Evolutionary conservation across 2,113 vertebrate species (phyloP).

Genomic region (Stomatorhinus ivindoensis): DNA sequence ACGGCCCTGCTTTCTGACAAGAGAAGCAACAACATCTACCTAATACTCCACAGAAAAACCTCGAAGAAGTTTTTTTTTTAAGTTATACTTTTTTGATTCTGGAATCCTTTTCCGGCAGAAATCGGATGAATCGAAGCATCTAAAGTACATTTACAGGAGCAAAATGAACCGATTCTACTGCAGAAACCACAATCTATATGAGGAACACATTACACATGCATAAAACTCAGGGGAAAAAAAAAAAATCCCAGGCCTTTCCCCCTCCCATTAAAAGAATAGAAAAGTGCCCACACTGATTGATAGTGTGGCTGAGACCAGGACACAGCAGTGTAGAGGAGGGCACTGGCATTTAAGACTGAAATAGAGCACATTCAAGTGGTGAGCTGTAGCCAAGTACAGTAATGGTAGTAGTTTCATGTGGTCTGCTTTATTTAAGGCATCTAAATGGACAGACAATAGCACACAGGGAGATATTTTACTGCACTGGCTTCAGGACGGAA

Average conservation of each 20-base stretch:
- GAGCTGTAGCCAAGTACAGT: conserved; percentile 2
- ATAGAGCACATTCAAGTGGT: conserved; percentile 13
- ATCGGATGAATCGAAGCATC: neutral
- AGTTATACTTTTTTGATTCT: neutral
- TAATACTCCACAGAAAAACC: neutral
- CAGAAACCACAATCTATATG: neutral
- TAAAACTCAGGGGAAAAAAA: neutral
- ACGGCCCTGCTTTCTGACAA: neutral
- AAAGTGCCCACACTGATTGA: conserved; percentile 27
- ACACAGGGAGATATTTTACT: conserved; percentile 15
- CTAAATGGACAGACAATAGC: conserved; percentile 39
- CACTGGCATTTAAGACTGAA: conserved; percentile 21
- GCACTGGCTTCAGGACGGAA: conserved; percentile 16
- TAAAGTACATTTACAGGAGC: neutral
- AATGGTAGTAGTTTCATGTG: conserved; percentile 17
- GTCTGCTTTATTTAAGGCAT: conserved; percentile 47
- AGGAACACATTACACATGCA: neutral
- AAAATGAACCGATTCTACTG: neutral
- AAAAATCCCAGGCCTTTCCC: neutral
- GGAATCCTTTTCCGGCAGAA: neutral
- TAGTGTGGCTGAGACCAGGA: conserved; percentile 24
- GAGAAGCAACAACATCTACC: neutral
- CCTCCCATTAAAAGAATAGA: conserved; percentile 8
- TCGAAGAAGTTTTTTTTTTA: neutral
- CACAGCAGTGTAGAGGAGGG: conserved; percentile 16